Evolutionary conservation across 2,113 vertebrate species (phyloP), one percentile per base, ranked within the genome.

Genomic region (Todiramphus chloris): DNA sequence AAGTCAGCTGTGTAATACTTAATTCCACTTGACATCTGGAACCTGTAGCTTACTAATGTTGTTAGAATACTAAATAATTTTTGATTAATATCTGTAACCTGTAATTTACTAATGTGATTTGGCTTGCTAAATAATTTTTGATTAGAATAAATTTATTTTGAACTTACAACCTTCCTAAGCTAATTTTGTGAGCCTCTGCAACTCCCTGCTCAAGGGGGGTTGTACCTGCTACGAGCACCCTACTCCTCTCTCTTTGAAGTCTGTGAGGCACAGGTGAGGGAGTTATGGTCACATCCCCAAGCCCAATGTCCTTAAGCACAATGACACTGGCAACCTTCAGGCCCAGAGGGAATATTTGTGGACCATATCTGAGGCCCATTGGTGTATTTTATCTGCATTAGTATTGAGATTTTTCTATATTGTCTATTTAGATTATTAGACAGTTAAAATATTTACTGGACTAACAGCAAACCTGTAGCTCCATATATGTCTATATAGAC

Each of bases 201-300:
- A 59, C 16, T n/a, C 33, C 19, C 12, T 44, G 31, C 5, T 35
- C 20, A 51, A 68, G 44, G 19, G 19, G 31, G 7, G 17, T 3
- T 31, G 30, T 16, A 77, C 18, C 31, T 8, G 24, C 13, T 59
- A 30, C 2, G 4, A 13, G 14, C 21, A 55, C 7, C 13, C 10
- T 3, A 3, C 7, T 72, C 17, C 14, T 33, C 46, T 43, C 31
- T 73, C 5, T 0, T 3, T 5, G 6, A 8, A 20, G 17, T 37
- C 33, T 37, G 13, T 51, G 31, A 51, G 9, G 31, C 30, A 19
- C 59, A 25, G 25, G 13, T 59, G 31, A 59, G 13, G 25, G 43
- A 59, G 6, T 51, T 53, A 27, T 1, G 4, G 21, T 28, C 53
- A 39, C 25, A 51, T 4, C 1, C 17, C 37, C 17, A 51, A 50